Percentiles rank a stretch among this genome's conserved stretches.
Evolutionary conservation across 2,888 invertebrate species (phyloP).

Genomic region (Craniophora ligustri): DNA sequence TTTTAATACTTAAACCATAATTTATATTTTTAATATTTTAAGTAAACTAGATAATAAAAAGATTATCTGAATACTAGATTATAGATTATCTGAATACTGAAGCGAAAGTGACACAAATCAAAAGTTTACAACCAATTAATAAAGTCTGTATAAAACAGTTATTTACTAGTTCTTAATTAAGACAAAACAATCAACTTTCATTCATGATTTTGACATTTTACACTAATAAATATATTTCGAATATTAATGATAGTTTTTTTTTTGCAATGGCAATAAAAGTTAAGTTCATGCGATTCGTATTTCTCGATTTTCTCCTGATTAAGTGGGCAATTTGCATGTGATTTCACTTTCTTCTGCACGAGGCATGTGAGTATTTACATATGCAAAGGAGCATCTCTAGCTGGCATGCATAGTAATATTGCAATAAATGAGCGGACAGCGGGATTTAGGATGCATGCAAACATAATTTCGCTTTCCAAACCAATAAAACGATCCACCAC

Average conservation of each 20-base stretch:
- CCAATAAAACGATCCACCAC: too few relatives aligned
- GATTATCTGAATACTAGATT: background rate
- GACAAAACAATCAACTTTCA: conserved; percentile 16
- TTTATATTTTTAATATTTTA: too few relatives aligned
- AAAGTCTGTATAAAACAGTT: background rate
- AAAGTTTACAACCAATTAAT: conserved; percentile 7
- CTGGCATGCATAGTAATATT: conserved; percentile 6
- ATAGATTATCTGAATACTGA: background rate
- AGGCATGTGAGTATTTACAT: conserved; percentile 30
- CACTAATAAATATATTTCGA: background rate
- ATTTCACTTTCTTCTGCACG: conserved; percentile 52
- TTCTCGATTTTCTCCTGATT: conserved; percentile 39
- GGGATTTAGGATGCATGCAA: background rate
- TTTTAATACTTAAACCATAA: too few relatives aligned
- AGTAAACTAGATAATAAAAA: background rate
- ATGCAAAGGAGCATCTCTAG: conserved; percentile 34
- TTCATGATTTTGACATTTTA: background rate
- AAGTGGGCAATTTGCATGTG: conserved; percentile 41
- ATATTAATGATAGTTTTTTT: conserved; percentile 7
- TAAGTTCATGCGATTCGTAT: conserved; percentile 24
- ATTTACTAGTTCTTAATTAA: background rate
- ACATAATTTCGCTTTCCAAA: too few relatives aligned
- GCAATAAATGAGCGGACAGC: conserved; percentile 19
- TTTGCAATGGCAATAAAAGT: conserved; percentile 6
- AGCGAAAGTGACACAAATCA: background rate